Evolutionary conservation across 2,888 invertebrate species (phyloP), one percentile per base, ranked within the genome.

Genomic region (Willowsia nigromaculata): DNA sequence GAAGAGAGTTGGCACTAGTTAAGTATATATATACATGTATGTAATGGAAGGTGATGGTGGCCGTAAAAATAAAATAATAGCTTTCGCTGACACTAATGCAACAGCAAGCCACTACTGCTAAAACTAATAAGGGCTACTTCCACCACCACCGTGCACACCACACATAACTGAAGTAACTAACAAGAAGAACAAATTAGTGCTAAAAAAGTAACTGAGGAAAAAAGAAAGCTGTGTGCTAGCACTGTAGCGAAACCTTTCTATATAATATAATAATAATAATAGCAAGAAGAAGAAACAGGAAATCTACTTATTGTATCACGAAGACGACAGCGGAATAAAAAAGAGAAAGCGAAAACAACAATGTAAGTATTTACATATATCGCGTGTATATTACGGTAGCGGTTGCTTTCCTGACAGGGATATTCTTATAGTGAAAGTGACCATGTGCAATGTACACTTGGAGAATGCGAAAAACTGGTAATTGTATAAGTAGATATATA

Each of bases 11-110:
- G 56, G 78, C 78, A 33, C 56, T 50, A 37, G n/a, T 22, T 22
- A 78, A 33, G 50, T 56, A 13, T 78, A 37, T 47, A 74, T 85
- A 74, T n/a, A n/a, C n/a, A n/a, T 83, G 56, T 78, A 56, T 65
- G 83, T 89, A 90, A 90, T 90, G 90, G 89, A 82, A 89, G 89
- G 89, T 90, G 90, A 90, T 90, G 87, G 89, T 65, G 65, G 89
- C 87, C 86, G 90, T 90, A 90, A 90, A 90, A 90, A 90, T 89
- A 90, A 90, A 90, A 89, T 90, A 90, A 90, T 89, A 88, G 89
- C 89, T 86, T 83, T 78, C 40, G 76, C 84, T 89, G 90, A 90
- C 90, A 90, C 89, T 90, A 86, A 90, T 89, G 90, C 86, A 86
- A 89, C 86, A 47, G 78, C 90, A 83, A 84, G 84, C 81, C 65